Evolutionary conservation across 1,140 invertebrate species (phyloP).

Genomic region (Eurytemora carolleeae): DNA sequence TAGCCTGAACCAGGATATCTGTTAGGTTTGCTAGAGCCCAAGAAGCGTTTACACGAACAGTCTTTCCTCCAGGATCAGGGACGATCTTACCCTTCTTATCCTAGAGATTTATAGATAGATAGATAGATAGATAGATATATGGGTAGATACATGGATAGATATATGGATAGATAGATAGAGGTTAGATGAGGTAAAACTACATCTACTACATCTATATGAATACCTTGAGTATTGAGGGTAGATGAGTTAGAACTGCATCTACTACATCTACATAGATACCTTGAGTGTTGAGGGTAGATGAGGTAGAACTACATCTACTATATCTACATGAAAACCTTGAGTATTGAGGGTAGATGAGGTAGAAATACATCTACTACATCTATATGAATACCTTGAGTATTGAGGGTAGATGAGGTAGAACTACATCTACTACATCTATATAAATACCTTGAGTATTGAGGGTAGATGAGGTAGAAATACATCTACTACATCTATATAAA

Average conservation of each 20-base stretch:
- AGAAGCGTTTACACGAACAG: neutral
- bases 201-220: neutral
- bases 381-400: too few relatives aligned
- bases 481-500: neutral
- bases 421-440: neutral
- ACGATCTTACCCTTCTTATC: neutral
- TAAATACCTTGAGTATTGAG: too few relatives aligned
- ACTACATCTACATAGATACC: too few relatives aligned
- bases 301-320: neutral
- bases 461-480: neutral
- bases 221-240: too few relatives aligned
- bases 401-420: neutral
- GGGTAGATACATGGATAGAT: neutral
- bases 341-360: neutral
- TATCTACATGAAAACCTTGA: too few relatives aligned
- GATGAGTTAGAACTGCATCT: neutral
- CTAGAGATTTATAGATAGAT: neutral
- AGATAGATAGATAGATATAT: neutral
- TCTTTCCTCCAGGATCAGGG: neutral
- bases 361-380: neutral
- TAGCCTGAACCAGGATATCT: neutral
- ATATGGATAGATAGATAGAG: neutral
- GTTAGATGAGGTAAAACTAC: neutral
- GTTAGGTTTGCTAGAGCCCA: neutral
- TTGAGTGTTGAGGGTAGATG: too few relatives aligned